Evolutionary conservation across 2,888 invertebrate species (phyloP), one percentile per base, ranked within the genome.

Genomic region (Volucella bombylans): DNA sequence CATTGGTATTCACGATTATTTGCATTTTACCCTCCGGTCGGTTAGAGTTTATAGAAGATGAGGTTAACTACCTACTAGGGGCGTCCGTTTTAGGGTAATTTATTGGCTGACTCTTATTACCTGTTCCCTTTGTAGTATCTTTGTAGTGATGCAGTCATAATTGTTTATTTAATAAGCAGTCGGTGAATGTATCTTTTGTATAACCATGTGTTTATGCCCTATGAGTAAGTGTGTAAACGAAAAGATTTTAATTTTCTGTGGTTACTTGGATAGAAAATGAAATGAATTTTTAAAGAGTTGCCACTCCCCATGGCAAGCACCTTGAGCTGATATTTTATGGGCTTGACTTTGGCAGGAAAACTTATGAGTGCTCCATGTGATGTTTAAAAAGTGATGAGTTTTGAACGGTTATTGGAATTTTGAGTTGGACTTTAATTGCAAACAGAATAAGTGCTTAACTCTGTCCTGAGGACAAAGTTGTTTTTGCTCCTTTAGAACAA

Each of bases 1-100:
- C 62, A 78, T 6, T 6, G 68, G 78, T 73, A 52, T 83, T 83
- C 79, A 80, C 79, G 83, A 79, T 71, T 74, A 80, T 83, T 83
- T 83, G 79, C 83, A 83, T 83, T 71, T 83, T 80, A 67, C 59
- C 74, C 79, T 62, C 11, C 14, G 49, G 74, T 50, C 59, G 80
- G 74, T 78, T 79, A 78, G 23, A 15, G 12, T 23, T 12, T 4
- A 10, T n/a, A 11, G 41, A 18, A 55, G 47, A 47, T 45, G 78
- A 64, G 45, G 41, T 65, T 61, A 41, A 52, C 57, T 54, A 59
- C 57, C 9, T 71, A 62, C 65, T n/a, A 59, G 61, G 59, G 54
- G 71, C 77, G 77, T 62, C 72, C 77, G 72, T 68, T 78, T 82
- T 62, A 23, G 82, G 55, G 54, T 82, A 78, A 78, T 82, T 82